A percentile compares a stretch with the other conserved stretches of the same genome.
Evolutionary conservation across 2,797 vertebrate species (phyloP).

Genomic region (Enteromius anoplus): DNA sequence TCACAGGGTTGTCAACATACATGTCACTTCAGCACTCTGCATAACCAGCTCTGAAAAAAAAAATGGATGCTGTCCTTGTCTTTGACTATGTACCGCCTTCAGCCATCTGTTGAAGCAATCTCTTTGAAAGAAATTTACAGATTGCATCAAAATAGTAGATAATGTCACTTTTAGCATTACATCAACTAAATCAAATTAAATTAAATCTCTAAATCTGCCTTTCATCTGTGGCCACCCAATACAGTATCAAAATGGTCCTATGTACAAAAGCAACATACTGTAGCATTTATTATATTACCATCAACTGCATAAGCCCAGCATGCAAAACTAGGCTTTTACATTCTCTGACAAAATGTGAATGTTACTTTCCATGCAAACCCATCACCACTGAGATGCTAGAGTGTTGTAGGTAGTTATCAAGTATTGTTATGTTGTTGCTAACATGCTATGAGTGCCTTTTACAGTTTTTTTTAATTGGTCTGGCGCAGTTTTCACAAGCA

Average conservation of each 20-base stretch:
- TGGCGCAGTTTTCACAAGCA: too few species aligned
- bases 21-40: slow-evolving; percentile 19
- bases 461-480: neutral
- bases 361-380: neutral
- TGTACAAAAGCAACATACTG: neutral
- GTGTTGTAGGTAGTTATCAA: neutral
- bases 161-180: neutral
- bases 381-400: neutral
- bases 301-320: neutral
- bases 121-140: slow-evolving; percentile 21
- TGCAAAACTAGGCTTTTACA: neutral
- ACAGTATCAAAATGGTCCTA: neutral
- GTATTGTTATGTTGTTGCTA: neutral
- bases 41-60: slow-evolving; percentile 22
- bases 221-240: neutral
- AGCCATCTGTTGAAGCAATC: slow-evolving; percentile 30
- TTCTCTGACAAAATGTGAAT: neutral
- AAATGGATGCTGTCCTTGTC: slow-evolving; percentile 10
- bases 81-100: slow-evolving; percentile 22
- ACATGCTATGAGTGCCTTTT: neutral
- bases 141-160: slow-evolving; percentile 25
- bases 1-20: slow-evolving; percentile 27
- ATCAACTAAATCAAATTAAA: slow-evolving; percentile 1
- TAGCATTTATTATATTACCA: neutral
- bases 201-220: neutral